These are phyloP conservation scores for Ailurus styani DNA, from an alignment of 2,113 vertebrate species.

Conservation along the genomic window DNA sequence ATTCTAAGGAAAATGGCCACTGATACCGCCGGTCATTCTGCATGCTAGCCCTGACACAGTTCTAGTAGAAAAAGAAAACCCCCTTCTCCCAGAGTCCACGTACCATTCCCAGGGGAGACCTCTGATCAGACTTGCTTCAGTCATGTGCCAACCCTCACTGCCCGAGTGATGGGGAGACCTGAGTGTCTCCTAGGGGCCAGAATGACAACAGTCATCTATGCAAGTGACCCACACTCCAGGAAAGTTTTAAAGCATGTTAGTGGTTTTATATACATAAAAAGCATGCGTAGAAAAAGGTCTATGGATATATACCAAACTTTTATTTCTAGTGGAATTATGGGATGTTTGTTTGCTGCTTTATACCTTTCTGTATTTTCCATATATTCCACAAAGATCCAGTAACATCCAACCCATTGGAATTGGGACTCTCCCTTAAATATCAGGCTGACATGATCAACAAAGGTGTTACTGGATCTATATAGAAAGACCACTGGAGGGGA, in stretches of 20 bases:
- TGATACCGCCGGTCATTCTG: neutral
- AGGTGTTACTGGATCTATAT: neutral
- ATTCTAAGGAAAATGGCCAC: neutral
- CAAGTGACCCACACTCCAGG: neutral
- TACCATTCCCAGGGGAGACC: neutral
- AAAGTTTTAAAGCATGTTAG: neutral
- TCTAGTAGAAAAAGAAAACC: neutral
- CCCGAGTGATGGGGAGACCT: neutral
- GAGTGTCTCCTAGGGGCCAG: neutral
- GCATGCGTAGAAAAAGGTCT: neutral
- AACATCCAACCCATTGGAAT: no score
- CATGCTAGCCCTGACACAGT: neutral
- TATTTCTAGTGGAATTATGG: neutral
- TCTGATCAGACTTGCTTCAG: neutral
- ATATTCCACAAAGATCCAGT: constrained; percentile 1
- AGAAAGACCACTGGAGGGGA: neutral
- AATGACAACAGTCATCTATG: neutral
- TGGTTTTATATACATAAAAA: neutral
- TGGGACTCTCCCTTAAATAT: no score
- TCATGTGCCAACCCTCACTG: neutral
- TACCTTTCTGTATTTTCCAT: neutral
- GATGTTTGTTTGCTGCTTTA: neutral
- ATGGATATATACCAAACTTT: neutral
- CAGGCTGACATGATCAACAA: no score
- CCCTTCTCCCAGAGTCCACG: neutral